A percentile compares a stretch with the other conserved stretches of the same genome.
Evolutionary conservation across 1,140 invertebrate genomes (phyloP).

Genomic region (Chrysomallon squamiferum): DNA sequence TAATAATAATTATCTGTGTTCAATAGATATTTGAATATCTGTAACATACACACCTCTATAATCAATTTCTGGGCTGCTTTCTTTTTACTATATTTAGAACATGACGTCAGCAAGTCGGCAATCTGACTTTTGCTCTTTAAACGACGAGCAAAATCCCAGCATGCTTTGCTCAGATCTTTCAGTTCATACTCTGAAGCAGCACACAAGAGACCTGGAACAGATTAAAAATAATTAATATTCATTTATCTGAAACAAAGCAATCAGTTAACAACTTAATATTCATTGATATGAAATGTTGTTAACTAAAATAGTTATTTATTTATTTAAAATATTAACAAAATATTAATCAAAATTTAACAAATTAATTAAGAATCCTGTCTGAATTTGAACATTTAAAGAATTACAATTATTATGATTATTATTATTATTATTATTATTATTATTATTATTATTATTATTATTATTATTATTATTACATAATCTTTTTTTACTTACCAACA

Average conservation of each 20-base stretch:
- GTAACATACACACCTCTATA: background rate
- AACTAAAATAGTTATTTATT: background rate
- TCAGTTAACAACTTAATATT: background rate
- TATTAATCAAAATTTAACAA: too few relatives aligned
- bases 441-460: background rate
- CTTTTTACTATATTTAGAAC: background rate
- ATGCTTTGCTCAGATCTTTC: background rate
- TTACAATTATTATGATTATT: too few relatives aligned
- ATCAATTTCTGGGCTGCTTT: background rate
- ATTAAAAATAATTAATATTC: background rate
- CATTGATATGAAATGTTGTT: background rate
- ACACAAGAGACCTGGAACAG: slow-evolving; percentile 2
- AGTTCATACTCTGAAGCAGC: background rate
- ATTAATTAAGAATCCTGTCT: too few relatives aligned
- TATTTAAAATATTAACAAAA: too few relatives aligned
- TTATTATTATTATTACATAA: too few relatives aligned
- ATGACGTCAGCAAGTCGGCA: background rate
- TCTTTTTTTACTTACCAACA: slow-evolving; percentile 18
- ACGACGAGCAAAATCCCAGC: background rate
- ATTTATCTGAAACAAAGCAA: background rate
- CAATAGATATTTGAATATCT: too few relatives aligned
- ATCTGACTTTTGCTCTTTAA: background rate
- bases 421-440: too few relatives aligned
- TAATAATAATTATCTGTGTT: background rate
- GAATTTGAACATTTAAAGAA: too few relatives aligned